Evolutionary conservation across 2,888 invertebrate species (phyloP).

Genomic region (Tiliacea citrago): DNA sequence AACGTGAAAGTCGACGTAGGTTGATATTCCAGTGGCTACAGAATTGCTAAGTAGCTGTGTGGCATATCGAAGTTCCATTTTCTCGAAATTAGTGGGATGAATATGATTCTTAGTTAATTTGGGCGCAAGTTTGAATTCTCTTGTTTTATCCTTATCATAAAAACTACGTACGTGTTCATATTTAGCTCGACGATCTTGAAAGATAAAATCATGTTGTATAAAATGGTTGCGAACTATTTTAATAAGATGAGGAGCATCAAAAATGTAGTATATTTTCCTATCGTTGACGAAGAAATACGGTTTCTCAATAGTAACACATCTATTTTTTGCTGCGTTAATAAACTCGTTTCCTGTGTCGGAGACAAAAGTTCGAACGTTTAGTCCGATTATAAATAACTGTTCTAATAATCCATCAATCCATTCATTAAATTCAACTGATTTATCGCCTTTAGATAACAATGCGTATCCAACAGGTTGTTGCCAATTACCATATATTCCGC

Average conservation of each 20-base stretch:
- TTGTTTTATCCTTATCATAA: slow-evolving; percentile 62
- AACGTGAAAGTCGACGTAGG: slow-evolving; percentile 27
- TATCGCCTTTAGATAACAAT: slow-evolving; percentile 54
- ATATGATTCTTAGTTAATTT: slow-evolving; percentile 69
- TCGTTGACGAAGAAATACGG: slow-evolving; percentile 65
- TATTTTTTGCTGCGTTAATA: slow-evolving; percentile 52
- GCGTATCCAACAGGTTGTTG: slow-evolving; percentile 63
- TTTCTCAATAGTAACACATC: slow-evolving; percentile 52
- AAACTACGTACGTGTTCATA: slow-evolving; percentile 63
- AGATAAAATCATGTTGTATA: slow-evolving; percentile 65
- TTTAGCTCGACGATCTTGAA: slow-evolving; percentile 63
- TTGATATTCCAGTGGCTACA: slow-evolving; percentile 65
- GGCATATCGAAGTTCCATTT: slow-evolving; percentile 64
- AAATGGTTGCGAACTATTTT: slow-evolving; percentile 65
- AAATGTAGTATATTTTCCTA: slow-evolving; percentile 70
- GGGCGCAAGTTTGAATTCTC: slow-evolving; percentile 56
- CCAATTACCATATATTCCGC: slow-evolving; percentile 64
- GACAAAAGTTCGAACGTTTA: slow-evolving; percentile 60
- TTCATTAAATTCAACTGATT: slow-evolving; percentile 40
- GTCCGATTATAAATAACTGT: slow-evolving; percentile 61
- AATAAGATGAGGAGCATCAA: slow-evolving; percentile 68
- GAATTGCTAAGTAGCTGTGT: slow-evolving; percentile 68
- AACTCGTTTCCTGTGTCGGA: slow-evolving; percentile 61
- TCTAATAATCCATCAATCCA: slow-evolving; percentile 67
- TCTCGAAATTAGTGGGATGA: slow-evolving; percentile 65